Percentiles rank a stretch among this genome's conserved stretches.
These are phyloP conservation scores for Rapana venosa DNA, from an alignment of 2,888 invertebrate species.

Conservation along the genomic window DNA sequence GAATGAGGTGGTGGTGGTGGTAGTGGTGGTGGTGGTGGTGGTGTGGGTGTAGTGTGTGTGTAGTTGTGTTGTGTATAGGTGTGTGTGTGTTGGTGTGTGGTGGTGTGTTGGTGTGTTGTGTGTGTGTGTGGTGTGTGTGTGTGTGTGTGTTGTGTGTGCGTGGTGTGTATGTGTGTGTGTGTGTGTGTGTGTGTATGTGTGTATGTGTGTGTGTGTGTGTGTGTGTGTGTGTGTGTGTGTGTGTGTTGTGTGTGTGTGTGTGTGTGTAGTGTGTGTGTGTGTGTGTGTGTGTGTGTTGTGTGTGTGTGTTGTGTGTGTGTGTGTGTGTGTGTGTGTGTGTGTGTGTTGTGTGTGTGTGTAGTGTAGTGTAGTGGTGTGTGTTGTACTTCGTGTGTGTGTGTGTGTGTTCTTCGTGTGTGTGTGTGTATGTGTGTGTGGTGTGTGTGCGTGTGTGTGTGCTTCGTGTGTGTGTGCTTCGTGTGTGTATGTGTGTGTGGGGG, in stretches of 20 bases:
- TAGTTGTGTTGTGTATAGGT: not conserved
- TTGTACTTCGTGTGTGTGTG: not conserved
- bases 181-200: not conserved
- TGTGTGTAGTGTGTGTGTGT: too few species aligned
- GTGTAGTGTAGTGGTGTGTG: too few species aligned
- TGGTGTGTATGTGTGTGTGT: not conserved
- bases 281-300: not conserved
- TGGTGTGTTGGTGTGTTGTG: not conserved
- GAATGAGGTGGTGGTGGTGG: not conserved
- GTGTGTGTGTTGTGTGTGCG: not conserved
- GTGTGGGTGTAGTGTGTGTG: not conserved
- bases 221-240: not conserved
- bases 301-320: not conserved
- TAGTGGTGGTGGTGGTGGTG: not conserved
- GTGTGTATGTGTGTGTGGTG: not conserved
- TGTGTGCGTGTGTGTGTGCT: not conserved
- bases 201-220: not conserved
- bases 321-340: not conserved
- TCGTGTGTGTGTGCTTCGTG: not conserved
- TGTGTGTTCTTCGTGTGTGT: not conserved
- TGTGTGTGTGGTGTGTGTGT: too few species aligned
- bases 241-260: not conserved
- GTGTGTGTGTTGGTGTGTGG: not conserved
- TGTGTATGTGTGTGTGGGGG: not conserved
- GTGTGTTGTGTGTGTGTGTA: too few species aligned